These are phyloP conservation scores for Micrasema longulum DNA, from an alignment of 1,140 invertebrate genomes.

Conservation along the genomic window DNA sequence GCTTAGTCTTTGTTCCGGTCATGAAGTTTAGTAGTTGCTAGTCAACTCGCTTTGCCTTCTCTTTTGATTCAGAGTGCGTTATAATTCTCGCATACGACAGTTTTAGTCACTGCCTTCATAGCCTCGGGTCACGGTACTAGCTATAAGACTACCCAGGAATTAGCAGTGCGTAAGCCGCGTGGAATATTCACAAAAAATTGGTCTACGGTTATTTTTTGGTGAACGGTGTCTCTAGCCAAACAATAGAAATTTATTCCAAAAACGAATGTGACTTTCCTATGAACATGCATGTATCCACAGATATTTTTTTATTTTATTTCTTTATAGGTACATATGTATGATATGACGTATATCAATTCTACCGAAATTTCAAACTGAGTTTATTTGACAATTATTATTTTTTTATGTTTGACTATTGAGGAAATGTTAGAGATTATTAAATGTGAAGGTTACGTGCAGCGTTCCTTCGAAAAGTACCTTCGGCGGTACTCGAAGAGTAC, in stretches of 20 bases:
- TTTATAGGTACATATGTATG: no score
- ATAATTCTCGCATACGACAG: background rate
- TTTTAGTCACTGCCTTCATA: no score
- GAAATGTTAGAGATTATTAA: no score
- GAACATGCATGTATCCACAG: no score
- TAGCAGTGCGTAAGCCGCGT: slow-evolving; percentile 1
- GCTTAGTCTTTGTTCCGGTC: slow-evolving; percentile 35
- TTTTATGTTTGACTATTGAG: background rate
- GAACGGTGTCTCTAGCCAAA: slow-evolving; percentile 7
- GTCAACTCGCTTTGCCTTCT: slow-evolving; percentile 1
- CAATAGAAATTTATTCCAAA: slow-evolving; percentile 15
- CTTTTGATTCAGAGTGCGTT: slow-evolving; percentile 22
- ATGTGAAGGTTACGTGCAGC: no score
- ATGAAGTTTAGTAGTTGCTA: slow-evolving; percentile 5
- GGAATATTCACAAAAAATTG: background rate
- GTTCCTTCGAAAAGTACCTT: no score
- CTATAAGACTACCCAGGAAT: background rate
- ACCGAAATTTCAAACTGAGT: no score
- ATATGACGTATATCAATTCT: no score
- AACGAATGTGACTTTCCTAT: no score
- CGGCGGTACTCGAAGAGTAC: no score
- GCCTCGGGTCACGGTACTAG: slow-evolving; percentile 17
- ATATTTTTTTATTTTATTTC: no score
- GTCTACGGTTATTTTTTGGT: slow-evolving; percentile 14
- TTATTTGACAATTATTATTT: background rate